Evolutionary conservation across 2,113 vertebrate species (phyloP), one percentile per base, ranked within the genome.

Genomic region (Eulemur rufifrons): DNA sequence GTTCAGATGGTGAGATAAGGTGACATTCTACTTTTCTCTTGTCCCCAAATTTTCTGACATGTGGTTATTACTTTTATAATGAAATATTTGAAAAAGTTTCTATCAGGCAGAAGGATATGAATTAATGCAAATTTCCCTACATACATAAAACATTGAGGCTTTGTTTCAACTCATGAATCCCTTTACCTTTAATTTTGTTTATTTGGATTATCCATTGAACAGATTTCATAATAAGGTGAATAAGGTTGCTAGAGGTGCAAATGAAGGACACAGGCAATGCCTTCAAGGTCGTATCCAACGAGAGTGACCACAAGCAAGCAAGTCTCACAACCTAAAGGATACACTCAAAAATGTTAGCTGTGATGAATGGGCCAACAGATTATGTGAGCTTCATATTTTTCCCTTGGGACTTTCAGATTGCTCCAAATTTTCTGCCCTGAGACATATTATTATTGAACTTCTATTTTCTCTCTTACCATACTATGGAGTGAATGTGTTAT

Each of bases 81-180:
- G 89, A 96, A 96, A 91, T 97, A 96, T 80, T 76, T 97, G 96
- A 95, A 95, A 95, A 97, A 39, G 94, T 90, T 98, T 92, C 97
- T 73, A 97, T 69, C 97, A 97, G 97, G 93, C 47, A 1, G 74
- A 93, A 96, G 98, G 84, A 91, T 97, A 91, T 97, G 98, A 98
- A 98, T 98, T 96, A 97, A 98, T 71, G 56, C 97, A 98, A 97
- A 90, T 93, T 96, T 97, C 84, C 90, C 95, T 47, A 82, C 94
- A 95, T 98, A 92, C 39, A 7, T 97, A 95, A 98, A 97, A 98
- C 98, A 98, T 97, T 1, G 92, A 8, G 37, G 97, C 88, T 97
- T 98, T 95, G 86, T 91, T 92, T 95, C 42, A 61, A 37, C 20
- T 97, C 95, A 90, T 93, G 84, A 91, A 71, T 68, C 50, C 96